phyloP scores from a whole-genome alignment of 2,797 vertebrate genomes.

The Lagorchestes hirsutus region DNA sequence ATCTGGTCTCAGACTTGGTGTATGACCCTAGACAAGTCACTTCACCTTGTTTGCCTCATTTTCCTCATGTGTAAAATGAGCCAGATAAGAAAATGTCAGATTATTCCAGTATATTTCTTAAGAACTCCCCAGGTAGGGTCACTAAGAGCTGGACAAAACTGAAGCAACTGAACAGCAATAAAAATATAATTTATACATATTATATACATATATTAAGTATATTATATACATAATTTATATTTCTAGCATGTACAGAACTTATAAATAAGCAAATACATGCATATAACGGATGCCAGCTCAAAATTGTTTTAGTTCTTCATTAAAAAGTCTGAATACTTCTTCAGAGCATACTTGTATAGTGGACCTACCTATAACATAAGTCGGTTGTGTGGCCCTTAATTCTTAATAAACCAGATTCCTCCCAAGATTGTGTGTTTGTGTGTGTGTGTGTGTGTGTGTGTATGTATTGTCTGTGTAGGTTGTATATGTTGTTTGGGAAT shows the following conservation, averaged over 20 bases:
- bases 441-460: background rate
- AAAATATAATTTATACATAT: background rate
- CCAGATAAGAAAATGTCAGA: background rate
- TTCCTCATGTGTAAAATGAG: background rate
- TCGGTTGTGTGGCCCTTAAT: background rate
- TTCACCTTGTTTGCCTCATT: background rate
- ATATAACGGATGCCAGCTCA: background rate
- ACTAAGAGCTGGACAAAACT: background rate
- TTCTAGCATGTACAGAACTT: background rate
- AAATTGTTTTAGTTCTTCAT: background rate
- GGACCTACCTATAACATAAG: background rate
- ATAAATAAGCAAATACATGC: background rate
- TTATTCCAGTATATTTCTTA: background rate
- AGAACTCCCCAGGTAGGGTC: background rate
- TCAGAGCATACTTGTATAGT: background rate
- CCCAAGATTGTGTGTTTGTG: background rate
- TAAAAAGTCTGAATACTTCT: background rate
- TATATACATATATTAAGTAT: background rate
- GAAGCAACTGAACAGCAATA: background rate
- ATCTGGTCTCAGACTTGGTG: background rate
- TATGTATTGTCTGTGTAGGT: background rate
- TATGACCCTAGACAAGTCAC: background rate
- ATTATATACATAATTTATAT: background rate
- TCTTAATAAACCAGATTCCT: background rate
- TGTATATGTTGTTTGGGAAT: background rate